Conservation (phyloP, 2,797 vertebrate genomes). For the Enteromius treurensis region DNA sequence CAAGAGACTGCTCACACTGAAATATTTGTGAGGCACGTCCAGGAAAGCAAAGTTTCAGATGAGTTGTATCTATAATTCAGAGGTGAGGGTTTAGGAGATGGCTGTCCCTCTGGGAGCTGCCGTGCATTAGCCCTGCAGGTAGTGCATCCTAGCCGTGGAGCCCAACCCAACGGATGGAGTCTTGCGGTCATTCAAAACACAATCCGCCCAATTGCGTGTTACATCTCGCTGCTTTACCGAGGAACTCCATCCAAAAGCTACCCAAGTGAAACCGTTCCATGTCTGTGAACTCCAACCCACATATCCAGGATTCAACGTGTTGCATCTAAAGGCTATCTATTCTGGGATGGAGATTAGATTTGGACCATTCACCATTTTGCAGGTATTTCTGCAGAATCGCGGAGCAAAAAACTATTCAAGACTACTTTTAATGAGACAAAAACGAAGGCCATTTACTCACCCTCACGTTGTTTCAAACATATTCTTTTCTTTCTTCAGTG, state of each 20-base stretch:
- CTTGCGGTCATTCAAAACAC: slow-evolving; percentile 39
- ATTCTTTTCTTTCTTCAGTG: neutral
- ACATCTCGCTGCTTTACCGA: slow-evolving; percentile 9
- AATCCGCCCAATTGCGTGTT: slow-evolving; percentile 11
- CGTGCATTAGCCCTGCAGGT: slow-evolving; percentile 60
- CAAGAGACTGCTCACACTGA: slow-evolving; percentile 34
- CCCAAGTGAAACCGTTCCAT: slow-evolving; percentile 11
- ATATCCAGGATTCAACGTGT: neutral
- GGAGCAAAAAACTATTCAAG: neutral
- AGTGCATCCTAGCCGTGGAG: slow-evolving; percentile 41
- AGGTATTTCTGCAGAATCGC: neutral
- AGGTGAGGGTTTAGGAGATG: slow-evolving; percentile 61
- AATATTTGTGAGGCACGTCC: slow-evolving; percentile 52
- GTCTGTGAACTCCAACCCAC: slow-evolving; percentile 9
- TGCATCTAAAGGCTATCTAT: slow-evolving; percentile 3
- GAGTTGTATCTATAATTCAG: slow-evolving; percentile 61
- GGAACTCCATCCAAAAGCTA: slow-evolving; percentile 20
- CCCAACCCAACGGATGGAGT: slow-evolving; percentile 39
- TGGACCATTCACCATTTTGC: neutral
- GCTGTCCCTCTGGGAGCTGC: slow-evolving; percentile 50
- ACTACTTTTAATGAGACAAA: neutral
- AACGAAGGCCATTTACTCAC: neutral
- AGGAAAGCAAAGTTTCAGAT: slow-evolving; percentile 53
- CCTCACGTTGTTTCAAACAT: neutral
- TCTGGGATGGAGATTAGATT: slow-evolving; percentile 26